Evolutionary conservation across 2,113 vertebrate species (phyloP).

Genomic region (Colossoma macropomum): DNA sequence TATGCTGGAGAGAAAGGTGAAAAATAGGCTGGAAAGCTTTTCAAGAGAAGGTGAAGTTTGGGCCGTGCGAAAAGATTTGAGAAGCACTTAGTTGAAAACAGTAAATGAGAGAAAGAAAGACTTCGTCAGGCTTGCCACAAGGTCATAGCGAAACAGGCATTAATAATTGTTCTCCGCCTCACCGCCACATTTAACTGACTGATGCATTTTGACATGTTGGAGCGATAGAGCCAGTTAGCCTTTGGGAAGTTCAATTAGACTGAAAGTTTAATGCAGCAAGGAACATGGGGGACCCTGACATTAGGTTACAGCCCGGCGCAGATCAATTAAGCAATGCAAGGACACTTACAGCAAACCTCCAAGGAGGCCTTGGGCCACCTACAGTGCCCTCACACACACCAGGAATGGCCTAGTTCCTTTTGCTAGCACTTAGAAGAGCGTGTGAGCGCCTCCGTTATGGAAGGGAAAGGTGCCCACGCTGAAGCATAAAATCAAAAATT

Average conservation of each 20-base stretch:
- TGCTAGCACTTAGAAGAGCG: neutral
- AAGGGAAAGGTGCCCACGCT: slow-evolving; percentile 13
- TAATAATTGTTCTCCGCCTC: slow-evolving; percentile 67
- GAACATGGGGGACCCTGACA: slow-evolving; percentile 70
- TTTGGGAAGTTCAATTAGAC: slow-evolving; percentile 75
- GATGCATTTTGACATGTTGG: slow-evolving; percentile 76
- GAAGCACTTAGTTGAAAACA: slow-evolving; percentile 33
- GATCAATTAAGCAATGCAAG: slow-evolving; percentile 61
- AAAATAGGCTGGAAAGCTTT: neutral
- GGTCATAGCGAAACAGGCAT: slow-evolving; percentile 72
- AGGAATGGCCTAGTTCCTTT: slow-evolving; percentile 28
- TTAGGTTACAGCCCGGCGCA: slow-evolving; percentile 58
- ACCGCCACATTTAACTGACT: slow-evolving; percentile 78
- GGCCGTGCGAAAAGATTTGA: slow-evolving; percentile 9
- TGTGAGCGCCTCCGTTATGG: neutral
- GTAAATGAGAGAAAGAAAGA: slow-evolving; percentile 56
- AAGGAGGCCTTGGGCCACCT: slow-evolving; percentile 31
- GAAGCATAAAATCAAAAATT: slow-evolving; percentile 35
- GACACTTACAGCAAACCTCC: slow-evolving; percentile 47
- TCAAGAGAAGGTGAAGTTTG: neutral
- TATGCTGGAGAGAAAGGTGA: neutral
- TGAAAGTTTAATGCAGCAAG: slow-evolving; percentile 70
- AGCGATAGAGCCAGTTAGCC: slow-evolving; percentile 74
- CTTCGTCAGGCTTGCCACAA: slow-evolving; percentile 67
- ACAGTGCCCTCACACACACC: slow-evolving; percentile 2